Evolutionary conservation across 1,140 invertebrate species (phyloP), one percentile per base, ranked within the genome.

Genomic region (Druon quercuslanigerum): DNA sequence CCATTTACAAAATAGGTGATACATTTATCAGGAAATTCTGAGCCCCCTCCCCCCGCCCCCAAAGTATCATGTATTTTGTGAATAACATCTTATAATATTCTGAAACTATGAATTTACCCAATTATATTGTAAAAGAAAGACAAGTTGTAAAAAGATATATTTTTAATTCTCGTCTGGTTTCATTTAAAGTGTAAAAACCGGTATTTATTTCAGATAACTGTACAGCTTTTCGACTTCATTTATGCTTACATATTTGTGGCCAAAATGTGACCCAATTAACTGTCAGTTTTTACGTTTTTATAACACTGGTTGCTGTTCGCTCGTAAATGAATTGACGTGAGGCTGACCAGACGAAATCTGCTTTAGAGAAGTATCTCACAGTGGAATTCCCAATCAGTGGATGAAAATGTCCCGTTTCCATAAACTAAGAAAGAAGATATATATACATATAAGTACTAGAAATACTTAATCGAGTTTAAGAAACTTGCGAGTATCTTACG

Each of bases 151-250:
- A 11, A 46, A 46, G 9, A 46, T 11, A 46, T 46, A 9, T 56
- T 19, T 0, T 19, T 56, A 56, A 56, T 56, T 19, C n/a, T 56
- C n/a, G 6, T 20, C 20, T 56, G 20, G n/a, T 20, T 56, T 57
- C 7, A 57, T 20, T 57, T 25, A 57, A 46, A 46, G 2, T 46
- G 7, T 46, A 46, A 46, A 46, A 46, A 9, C 0, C 4, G 40
- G 8, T 57, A 12, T 19, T 20, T 20, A 57, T 60, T 33, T 60
- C 57, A 60, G 57, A 66, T 66, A 66, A 66, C 13, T 66, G 60
- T 66, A 66, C 60, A 66, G 60, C 13, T 66, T 66, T 17, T 66
- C n/a, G n/a, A 66, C 16, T 66, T 40, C 13, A 66, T 6, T 40
- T 66, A 40, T 16, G 7, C 16, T 40, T 40, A 9, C 25, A 9